Percentiles rank a stretch among this genome's conserved stretches.
Evolutionary conservation across 2,113 vertebrate genomes (phyloP).

Genomic region (Myotis davidii): DNA sequence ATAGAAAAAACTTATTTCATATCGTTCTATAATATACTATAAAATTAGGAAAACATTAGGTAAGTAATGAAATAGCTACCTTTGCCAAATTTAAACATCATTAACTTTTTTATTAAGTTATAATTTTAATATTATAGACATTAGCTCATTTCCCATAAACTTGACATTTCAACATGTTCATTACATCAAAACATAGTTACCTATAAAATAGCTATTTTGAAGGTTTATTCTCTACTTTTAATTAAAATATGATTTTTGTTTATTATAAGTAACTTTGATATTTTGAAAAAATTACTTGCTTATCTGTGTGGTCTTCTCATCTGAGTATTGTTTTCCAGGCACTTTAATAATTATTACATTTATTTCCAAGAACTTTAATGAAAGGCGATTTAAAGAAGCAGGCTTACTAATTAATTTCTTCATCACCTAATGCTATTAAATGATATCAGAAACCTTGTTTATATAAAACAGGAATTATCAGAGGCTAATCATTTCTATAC

Average conservation of each 20-base stretch:
- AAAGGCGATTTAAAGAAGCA: not conserved
- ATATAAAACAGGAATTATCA: not conserved
- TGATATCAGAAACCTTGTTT: not conserved
- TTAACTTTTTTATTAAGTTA: conserved; percentile 15
- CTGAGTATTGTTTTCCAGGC: not conserved
- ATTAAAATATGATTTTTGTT: not conserved
- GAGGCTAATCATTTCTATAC: not conserved
- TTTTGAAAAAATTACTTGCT: not conserved
- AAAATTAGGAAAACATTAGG: conserved; percentile 54
- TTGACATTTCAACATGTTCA: conserved; percentile 29
- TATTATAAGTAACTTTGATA: not conserved
- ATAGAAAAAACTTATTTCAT: not conserved
- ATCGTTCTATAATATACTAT: not conserved
- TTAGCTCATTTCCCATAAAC: not conserved
- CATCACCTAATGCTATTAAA: not conserved
- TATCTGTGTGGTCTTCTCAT: not conserved
- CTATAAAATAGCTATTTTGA: not conserved
- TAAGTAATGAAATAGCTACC: conserved; percentile 41
- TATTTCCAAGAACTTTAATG: not conserved
- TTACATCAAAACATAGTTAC: not conserved
- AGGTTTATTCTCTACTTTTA: not conserved
- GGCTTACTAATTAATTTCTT: not conserved
- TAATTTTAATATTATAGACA: conserved; percentile 7
- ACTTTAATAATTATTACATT: not conserved
- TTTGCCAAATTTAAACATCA: conserved; percentile 42